These are phyloP conservation scores for Aricia agestis DNA, from an alignment of 1,140 invertebrate genomes.

Conservation along the genomic window DNA sequence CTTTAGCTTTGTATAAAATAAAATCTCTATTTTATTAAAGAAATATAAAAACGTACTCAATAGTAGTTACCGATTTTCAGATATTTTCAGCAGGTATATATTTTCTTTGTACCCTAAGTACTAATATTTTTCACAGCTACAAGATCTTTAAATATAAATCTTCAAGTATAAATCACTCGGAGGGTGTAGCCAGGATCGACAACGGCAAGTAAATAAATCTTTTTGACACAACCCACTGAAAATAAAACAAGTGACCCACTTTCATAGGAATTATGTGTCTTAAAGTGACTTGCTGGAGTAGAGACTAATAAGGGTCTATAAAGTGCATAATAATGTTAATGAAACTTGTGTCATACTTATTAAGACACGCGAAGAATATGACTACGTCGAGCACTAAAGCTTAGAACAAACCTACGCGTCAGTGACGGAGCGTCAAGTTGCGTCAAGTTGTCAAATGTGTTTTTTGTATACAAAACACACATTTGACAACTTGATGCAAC, in stretches of 20 bases:
- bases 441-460: no score
- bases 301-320: neutral
- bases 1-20: neutral
- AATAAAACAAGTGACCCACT: neutral
- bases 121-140: neutral
- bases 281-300: neutral
- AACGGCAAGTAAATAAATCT: conserved; percentile 3
- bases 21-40: no score
- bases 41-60: neutral
- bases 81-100: neutral
- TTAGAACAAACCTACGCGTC: no score
- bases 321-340: neutral
- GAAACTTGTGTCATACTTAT: neutral
- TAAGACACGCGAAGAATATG: neutral
- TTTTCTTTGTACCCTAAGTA: neutral
- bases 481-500: no score
- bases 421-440: no score
- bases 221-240: neutral
- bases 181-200: neutral
- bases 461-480: no score
- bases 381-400: no score
- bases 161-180: neutral
- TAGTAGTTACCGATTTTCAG: neutral
- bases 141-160: neutral
- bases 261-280: neutral